phyloP scores from a whole-genome alignment of 2,797 vertebrate species.

The Tragopan temminckii region DNA sequence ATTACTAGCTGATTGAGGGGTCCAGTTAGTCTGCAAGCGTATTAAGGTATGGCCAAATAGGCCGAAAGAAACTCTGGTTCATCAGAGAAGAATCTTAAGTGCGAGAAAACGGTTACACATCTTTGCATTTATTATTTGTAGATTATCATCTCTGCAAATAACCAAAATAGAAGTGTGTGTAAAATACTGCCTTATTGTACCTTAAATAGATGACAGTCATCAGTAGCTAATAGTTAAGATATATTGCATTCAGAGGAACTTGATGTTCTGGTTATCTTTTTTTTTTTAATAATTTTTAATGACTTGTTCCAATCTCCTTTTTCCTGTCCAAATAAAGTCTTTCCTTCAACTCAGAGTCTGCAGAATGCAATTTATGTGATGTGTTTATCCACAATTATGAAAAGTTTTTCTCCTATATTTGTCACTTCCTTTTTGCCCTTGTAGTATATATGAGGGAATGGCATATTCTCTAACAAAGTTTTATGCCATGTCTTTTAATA shows the following conservation, averaged over 20 bases:
- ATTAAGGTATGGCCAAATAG: not conserved
- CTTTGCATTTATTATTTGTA: not conserved
- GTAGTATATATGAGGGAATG: not conserved
- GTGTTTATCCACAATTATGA: not conserved
- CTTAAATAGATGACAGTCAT: not conserved
- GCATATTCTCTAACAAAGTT: not conserved
- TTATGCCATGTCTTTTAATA: constrained; percentile 27
- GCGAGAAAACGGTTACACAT: not conserved
- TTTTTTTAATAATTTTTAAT: not conserved
- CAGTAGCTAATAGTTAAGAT: not conserved
- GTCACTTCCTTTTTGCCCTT: not conserved
- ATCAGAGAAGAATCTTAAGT: not conserved
- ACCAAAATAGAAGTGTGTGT: not conserved
- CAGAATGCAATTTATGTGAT: not conserved
- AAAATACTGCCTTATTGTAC: not conserved
- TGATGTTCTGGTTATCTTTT: not conserved
- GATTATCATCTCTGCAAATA: not conserved
- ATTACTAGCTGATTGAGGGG: not conserved
- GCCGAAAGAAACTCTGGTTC: not conserved
- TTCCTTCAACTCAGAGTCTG: not conserved
- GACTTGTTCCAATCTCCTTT: not conserved
- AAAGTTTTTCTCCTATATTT: not conserved
- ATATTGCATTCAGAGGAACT: not conserved
- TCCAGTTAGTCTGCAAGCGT: not conserved
- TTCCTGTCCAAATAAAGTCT: not conserved